Evolutionary conservation across 2,113 vertebrate genomes (phyloP).

Genomic region (Fregetta grallaria): DNA sequence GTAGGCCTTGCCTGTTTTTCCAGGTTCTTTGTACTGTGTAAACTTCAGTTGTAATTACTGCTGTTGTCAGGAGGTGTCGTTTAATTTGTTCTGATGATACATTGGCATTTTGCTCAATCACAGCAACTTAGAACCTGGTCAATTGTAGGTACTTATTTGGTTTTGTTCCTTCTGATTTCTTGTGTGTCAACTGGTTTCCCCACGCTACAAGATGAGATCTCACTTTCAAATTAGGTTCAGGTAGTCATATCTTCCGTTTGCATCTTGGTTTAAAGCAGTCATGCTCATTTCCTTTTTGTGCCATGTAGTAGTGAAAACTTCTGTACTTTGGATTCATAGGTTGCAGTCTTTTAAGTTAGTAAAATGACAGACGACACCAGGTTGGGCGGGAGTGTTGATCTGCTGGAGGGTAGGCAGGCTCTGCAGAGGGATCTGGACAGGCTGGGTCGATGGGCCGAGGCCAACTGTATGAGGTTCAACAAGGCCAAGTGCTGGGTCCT

Average conservation of each 20-base stretch:
- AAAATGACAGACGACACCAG: too few species aligned
- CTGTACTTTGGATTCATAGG: background rate
- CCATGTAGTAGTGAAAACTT: background rate
- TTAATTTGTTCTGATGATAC: background rate
- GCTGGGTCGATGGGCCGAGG: too few species aligned
- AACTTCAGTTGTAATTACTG: background rate
- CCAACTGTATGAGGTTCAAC: too few species aligned
- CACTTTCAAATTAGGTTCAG: background rate
- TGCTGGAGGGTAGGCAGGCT: too few species aligned
- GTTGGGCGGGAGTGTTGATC: too few species aligned
- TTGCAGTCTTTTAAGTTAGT: background rate
- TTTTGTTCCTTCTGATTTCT: background rate
- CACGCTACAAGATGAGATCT: background rate
- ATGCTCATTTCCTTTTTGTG: background rate
- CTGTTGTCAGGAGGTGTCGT: background rate
- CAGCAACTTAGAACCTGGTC: background rate
- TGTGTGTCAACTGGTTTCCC: background rate
- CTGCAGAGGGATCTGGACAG: too few species aligned
- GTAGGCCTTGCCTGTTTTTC: background rate
- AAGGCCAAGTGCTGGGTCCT: too few species aligned
- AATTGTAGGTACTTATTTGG: background rate
- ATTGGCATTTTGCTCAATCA: background rate
- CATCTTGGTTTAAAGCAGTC: background rate
- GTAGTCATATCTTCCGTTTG: background rate
- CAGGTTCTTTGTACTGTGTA: background rate